Conservation (phyloP, 2,113 vertebrate species). For the Petromus typicus region DNA sequence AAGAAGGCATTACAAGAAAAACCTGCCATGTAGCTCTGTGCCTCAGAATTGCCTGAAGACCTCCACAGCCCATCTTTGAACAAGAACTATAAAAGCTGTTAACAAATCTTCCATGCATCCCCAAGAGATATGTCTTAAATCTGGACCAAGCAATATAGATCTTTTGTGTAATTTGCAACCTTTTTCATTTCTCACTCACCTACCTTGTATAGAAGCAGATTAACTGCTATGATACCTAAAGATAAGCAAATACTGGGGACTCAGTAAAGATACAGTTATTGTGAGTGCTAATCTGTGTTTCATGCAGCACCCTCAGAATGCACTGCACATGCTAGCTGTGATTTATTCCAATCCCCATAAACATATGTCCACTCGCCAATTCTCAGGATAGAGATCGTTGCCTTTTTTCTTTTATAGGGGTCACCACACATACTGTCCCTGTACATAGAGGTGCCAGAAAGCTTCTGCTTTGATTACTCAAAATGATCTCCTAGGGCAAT, state of each 20-base stretch:
- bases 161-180: constrained; percentile 66
- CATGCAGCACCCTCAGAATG: neutral
- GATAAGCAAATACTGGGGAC: neutral
- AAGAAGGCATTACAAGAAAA: neutral
- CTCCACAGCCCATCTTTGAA: neutral
- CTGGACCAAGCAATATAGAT: constrained; percentile 62
- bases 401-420: neutral
- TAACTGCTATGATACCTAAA: constrained; percentile 21
- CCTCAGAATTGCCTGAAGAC: neutral
- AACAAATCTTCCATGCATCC: constrained; percentile 52
- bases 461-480: constrained; percentile 45
- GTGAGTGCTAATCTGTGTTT: constrained; percentile 8
- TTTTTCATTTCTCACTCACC: constrained; percentile 63
- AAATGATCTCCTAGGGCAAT: constrained; percentile 46
- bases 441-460: constrained; percentile 1
- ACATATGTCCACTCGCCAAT: neutral
- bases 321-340: neutral
- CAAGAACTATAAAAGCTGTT: constrained; percentile 61
- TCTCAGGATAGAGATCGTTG: neutral
- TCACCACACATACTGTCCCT: neutral
- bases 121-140: neutral
- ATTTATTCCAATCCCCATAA: neutral
- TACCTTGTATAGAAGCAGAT: constrained; percentile 66
- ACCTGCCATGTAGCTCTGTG: neutral
- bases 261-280: neutral